These are phyloP conservation scores for Micromussa lordhowensis DNA, from an alignment of 92 coral and sea anemone species.

Conservation along the genomic window DNA sequence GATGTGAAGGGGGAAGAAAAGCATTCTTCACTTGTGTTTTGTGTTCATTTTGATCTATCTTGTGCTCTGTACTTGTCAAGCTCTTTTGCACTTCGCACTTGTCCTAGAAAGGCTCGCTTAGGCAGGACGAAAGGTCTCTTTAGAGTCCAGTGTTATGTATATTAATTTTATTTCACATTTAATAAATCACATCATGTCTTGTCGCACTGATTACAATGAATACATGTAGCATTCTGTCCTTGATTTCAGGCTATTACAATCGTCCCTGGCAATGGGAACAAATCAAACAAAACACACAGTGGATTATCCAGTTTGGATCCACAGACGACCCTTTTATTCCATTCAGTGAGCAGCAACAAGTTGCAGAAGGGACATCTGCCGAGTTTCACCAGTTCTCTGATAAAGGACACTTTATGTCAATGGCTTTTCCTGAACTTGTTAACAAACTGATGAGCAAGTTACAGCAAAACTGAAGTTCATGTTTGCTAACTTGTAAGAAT, in stretches of 20 bases:
- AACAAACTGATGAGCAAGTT: conserved; percentile 61
- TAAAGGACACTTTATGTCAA: conserved; percentile 78
- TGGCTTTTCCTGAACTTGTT: conserved; percentile 75
- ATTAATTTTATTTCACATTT: no score
- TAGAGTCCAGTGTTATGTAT: no score
- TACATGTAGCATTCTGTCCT: background rate
- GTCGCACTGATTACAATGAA: no score
- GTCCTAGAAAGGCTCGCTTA: no score
- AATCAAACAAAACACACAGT: conserved; percentile 77
- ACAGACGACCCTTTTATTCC: conserved; percentile 89
- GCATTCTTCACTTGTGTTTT: no score
- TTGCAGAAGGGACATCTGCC: conserved; percentile 76
- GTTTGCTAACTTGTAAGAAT: background rate
- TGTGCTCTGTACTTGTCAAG: no score
- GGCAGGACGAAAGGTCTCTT: no score
- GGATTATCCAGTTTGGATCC: conserved; percentile 94
- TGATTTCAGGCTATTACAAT: conserved; percentile 75
- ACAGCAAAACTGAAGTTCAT: conserved; percentile 15
- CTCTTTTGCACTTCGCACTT: no score
- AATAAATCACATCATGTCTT: no score
- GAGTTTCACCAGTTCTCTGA: conserved; percentile 78
- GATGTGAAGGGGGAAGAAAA: no score
- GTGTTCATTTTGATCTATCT: no score
- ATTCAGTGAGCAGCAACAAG: conserved; percentile 81
- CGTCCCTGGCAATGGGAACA: conserved; percentile 88